Evolutionary conservation across 1,140 invertebrate genomes (phyloP), one percentile per base, ranked within the genome.

Genomic region (Phymorhynchus buccinoides): DNA sequence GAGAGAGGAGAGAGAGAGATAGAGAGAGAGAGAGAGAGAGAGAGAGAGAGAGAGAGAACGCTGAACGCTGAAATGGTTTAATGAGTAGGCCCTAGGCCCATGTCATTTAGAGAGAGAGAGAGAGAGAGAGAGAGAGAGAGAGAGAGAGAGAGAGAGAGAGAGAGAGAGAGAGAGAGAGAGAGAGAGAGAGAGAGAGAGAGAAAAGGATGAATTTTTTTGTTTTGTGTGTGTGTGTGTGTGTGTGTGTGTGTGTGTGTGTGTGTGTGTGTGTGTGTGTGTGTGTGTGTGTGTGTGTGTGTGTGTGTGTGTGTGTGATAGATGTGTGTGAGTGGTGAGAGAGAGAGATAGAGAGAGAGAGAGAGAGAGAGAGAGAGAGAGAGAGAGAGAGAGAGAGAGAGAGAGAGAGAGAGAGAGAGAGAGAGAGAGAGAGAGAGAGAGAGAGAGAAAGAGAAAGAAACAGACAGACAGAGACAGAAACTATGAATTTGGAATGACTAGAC

Each of bases 51-150:
- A 35, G 56, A n/a, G 42, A 71, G 27, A 84, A 66, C n/a, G 7
- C 44, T 9, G 18, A 6, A 18, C 44, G 18, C 44, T 48, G 44
- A 48, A 9, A 6, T 9, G 44, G 44, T 48, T 18, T 48, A 18
- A 48, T 9, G 18, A 48, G 44, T 18, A 6, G 6, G 18, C 44
- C 44, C 44, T 18, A 48, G 44, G 44, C 44, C 44, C 44, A 48
- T 18, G 18, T 9, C 44, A 48, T 9, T 18, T 48, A 48, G 18
- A 48, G 18, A 48, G 18, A 48, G 18, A 48, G 18, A 48, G 18
- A 48, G 18, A 48, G 30, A 37, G 27, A 66, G 80, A 83, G 4
- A 86, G 41, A 35, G 52, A 48, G 62, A 75, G 48, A n/a, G 32
- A 62, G 48, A 73, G 35, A 77, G 35, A 39, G 9, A 56, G 56